Base-by-base conservation (phyloP, 2,113 vertebrate genomes). In the Cairina moschata region DNA sequence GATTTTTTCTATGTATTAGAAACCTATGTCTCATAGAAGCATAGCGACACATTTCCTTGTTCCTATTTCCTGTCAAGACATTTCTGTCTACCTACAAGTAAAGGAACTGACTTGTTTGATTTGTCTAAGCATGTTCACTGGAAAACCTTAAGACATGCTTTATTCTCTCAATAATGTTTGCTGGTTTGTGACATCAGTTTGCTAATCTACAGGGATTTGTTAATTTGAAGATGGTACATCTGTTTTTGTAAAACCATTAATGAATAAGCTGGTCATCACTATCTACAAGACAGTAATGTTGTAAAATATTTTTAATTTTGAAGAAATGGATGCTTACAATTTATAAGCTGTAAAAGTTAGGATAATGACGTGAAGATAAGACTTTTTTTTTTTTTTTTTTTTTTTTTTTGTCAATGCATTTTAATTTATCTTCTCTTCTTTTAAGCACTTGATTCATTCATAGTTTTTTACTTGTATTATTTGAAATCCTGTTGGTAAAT, bases 401-500 rank as follows among this genome's bases (percentile, higher is more conserved):
- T n/a, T n/a, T 32, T 74, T 14, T 58, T 86, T 52, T 79, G 5
- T 44, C 23, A 29, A 5, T 42, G 5, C 0, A 1, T 54, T 74
- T 88, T 62, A 48, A 1, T 15, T 5, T 60, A 10, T 25, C 72
- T 91, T 78, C 90, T 68, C 5, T 68, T 91, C 3, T 2, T 2
- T 0, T 18, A 52, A 72, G 8, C 2, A 11, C 13, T 56, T 87
- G 1, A 31, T 56, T 76, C 2, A 34, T 68, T 75, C 0, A 0
- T 36, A 40, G 16, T 4, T 62, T 71, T 90, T 71, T 36, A 62
- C 4, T 42, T 79, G 3, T 76, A 28, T 21, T 77, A 16, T 32
- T 23, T 17, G 8, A 17, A 79, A n/a, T 59, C 4, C 12, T 74
- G 26, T 62, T 74, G 36, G 11, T 36, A 83, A 86, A 2, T 71